These are phyloP conservation scores for Agrypnus murinus DNA, from an alignment of 2,888 invertebrate genomes.

Conservation along the genomic window DNA sequence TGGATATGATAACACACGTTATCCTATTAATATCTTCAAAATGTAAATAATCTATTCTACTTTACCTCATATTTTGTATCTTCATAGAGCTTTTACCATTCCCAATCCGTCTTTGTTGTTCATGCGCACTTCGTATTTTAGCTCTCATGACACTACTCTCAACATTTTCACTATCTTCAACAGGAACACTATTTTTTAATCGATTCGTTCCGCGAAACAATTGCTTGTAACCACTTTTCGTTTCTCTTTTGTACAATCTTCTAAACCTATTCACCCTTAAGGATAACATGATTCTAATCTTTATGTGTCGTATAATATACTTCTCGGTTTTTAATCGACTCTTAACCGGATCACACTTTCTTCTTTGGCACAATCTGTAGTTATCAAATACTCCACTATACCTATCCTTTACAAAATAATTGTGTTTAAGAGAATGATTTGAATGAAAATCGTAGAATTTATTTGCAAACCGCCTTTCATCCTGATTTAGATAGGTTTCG, in stretches of 20 bases:
- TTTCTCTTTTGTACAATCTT: slow-evolving; percentile 65
- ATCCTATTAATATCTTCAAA: no score
- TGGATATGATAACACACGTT: no score
- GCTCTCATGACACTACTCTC: slow-evolving; percentile 47
- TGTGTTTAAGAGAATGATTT: slow-evolving; percentile 41
- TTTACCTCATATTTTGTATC: slow-evolving; percentile 70
- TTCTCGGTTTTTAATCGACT: slow-evolving; percentile 72
- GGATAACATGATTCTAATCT: slow-evolving; percentile 80
- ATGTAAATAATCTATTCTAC: no score
- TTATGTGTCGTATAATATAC: slow-evolving; percentile 78
- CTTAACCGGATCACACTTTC: slow-evolving; percentile 27
- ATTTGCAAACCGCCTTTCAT: slow-evolving; percentile 34
- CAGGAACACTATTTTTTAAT: background rate
- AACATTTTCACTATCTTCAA: slow-evolving; percentile 22
- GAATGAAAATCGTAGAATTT: slow-evolving; percentile 51
- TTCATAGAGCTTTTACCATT: slow-evolving; percentile 68
- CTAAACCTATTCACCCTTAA: slow-evolving; percentile 76
- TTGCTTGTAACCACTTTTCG: slow-evolving; percentile 34
- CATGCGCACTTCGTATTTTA: slow-evolving; percentile 62
- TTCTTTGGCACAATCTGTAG: slow-evolving; percentile 7
- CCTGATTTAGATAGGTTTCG: slow-evolving; percentile 37
- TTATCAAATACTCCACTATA: background rate
- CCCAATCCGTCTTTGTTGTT: slow-evolving; percentile 68
- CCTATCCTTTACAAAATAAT: slow-evolving; percentile 33
- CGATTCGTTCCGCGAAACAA: background rate